Base-by-base conservation (phyloP, 2,888 invertebrate species). In the Acanthacorydalis orientalis region DNA sequence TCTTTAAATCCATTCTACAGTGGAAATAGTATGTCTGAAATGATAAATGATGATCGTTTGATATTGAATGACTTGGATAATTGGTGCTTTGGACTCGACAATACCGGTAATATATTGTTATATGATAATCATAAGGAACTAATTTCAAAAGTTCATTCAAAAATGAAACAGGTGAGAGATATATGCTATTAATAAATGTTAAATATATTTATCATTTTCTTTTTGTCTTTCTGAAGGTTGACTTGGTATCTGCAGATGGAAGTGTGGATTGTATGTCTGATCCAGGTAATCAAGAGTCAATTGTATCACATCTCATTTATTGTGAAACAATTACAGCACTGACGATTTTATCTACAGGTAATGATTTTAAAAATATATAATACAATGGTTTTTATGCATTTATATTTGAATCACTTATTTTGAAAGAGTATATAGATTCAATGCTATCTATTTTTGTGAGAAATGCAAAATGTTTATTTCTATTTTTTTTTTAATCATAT, bases 1-100 rank as follows among this genome's bases (percentile, higher is more conserved):
- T 86, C 91, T 0, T 67, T 95, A 47, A 93, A 93, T 69, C 95
- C 96, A 0, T 84, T 91, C 60, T 86, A 90, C 56, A 93, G 95
- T 65, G 89, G 85, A 1, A 92, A 91, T 64, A 72, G 77, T 0
- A 63, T 77, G 0, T 72, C 74, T 1, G 68, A 68, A 54, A 77
- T 78, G 74, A 83, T 96, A 34, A 75, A 76, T 39, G 90, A 95
- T 64, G 93, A 95, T 61, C 74, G 89, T 9, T 78, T 92, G 53
- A 84, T 95, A 58, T 70, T 79, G 41, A 72, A 78, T 57, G 90
- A 91, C 0, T 59, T 82, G 33, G 63, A 77, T 12, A 75, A 83
- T 58, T 96, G 96, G 96, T 71, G 77, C 53, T 96, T 93, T 67
- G 90, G 93, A 2, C 65, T 63, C 2, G 90, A 93, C 63, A 74